These are phyloP conservation scores for Melipona beecheii DNA, from an alignment of 2,888 invertebrate species.

Conservation along the genomic window DNA sequence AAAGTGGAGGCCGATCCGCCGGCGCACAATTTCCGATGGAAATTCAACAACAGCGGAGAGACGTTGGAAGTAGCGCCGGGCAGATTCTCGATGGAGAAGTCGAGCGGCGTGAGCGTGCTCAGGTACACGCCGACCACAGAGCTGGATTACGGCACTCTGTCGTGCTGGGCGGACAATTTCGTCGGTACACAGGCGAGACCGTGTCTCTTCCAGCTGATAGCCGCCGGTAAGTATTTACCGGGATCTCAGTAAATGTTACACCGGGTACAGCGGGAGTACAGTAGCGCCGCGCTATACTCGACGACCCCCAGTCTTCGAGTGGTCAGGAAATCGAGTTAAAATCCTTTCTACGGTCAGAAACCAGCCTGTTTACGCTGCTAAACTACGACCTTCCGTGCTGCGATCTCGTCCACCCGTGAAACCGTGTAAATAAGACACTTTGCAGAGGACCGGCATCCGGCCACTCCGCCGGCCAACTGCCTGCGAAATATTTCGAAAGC, in stretches of 20 bases:
- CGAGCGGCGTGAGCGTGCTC: conserved; percentile 88
- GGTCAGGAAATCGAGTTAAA: conserved; percentile 66
- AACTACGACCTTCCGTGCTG: conserved; percentile 14
- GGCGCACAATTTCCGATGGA: conserved; percentile 95
- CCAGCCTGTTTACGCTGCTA: conserved; percentile 28
- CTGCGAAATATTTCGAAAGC: conserved; percentile 6
- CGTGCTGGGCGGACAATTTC: conserved; percentile 93
- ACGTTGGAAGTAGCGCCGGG: conserved; percentile 93
- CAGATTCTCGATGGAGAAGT: conserved; percentile 88
- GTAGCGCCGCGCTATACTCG: neutral
- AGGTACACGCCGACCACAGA: conserved; percentile 87
- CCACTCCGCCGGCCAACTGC: neutral
- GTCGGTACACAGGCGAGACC: conserved; percentile 93
- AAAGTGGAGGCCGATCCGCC: conserved; percentile 97
- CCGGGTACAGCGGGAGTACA: neutral
- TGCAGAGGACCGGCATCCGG: neutral
- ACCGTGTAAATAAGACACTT: conserved; percentile 11
- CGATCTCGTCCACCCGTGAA: neutral
- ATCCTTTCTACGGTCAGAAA: conserved; percentile 47
- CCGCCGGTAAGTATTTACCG: conserved; percentile 89
- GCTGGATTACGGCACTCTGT: conserved; percentile 94
- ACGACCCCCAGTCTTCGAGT: conserved; percentile 27
- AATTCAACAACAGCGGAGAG: conserved; percentile 97
- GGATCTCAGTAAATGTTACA: conserved; percentile 55
- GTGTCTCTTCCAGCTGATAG: conserved; percentile 95